These are phyloP conservation scores for Dreissena polymorpha DNA, from an alignment of 1,140 invertebrate genomes.

Conservation along the genomic window DNA sequence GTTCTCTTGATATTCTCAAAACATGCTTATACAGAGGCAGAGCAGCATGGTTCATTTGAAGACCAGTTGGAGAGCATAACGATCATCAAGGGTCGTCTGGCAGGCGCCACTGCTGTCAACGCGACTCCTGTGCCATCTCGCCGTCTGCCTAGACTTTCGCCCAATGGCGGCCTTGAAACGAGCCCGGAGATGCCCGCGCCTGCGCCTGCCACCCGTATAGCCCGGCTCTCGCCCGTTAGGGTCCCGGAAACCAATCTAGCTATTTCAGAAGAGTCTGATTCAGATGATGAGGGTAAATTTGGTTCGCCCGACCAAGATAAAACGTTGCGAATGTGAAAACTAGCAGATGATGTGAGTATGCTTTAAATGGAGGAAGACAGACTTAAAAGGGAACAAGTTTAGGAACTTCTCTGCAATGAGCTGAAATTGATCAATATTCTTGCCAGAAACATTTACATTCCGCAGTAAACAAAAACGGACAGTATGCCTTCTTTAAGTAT, in stretches of 20 bases:
- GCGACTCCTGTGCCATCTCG: conserved; percentile 2
- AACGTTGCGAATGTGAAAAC: no score
- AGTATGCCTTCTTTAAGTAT: no score
- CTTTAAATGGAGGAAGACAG: no score
- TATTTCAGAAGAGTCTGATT: background rate
- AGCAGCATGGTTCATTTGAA: conserved; percentile 27
- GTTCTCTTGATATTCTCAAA: background rate
- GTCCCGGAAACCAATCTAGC: no score
- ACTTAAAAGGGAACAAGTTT: no score
- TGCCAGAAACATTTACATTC: no score
- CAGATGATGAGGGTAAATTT: background rate
- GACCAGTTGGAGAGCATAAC: conserved; percentile 34
- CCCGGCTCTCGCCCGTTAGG: no score
- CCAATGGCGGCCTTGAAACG: background rate
- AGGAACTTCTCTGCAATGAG: no score
- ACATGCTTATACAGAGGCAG: background rate
- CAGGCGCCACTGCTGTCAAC: conserved; percentile 25
- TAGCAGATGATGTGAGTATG: no score
- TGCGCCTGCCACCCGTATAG: background rate
- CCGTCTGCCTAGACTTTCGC: conserved; percentile 5
- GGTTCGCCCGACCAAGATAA: no score
- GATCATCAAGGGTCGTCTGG: conserved; percentile 25
- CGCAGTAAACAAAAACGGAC: no score
- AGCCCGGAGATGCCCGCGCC: background rate
- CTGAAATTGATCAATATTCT: no score